These are phyloP conservation scores for Crypturellus undulatus DNA, from an alignment of 2,113 vertebrate genomes.

Conservation along the genomic window DNA sequence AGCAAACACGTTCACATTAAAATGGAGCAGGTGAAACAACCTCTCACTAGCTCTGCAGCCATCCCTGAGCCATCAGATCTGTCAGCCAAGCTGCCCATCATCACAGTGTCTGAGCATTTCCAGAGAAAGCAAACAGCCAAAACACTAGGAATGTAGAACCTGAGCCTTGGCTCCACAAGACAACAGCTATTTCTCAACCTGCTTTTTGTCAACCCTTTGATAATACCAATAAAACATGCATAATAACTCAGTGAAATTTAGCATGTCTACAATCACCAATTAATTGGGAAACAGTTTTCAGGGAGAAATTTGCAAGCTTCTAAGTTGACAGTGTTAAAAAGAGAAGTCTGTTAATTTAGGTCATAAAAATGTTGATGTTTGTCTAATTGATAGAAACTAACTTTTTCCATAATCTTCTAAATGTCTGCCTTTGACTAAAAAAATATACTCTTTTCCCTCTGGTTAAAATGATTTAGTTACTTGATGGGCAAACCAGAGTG, in stretches of 20 bases:
- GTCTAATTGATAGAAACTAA: not conserved
- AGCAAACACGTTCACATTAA: not conserved
- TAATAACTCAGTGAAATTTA: conserved; percentile 9
- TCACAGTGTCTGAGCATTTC: not conserved
- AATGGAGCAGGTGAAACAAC: not conserved
- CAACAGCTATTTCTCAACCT: not conserved
- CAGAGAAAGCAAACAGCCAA: not conserved
- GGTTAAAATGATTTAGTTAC: not conserved
- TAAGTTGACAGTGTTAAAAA: not conserved
- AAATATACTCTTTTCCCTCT: not conserved
- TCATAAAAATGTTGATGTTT: not conserved
- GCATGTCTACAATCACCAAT: not conserved
- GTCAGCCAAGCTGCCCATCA: not conserved
- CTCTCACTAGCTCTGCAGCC: not conserved
- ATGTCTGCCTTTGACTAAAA: not conserved
- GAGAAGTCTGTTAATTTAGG: not conserved
- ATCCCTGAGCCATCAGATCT: not conserved
- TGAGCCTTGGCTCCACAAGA: not conserved
- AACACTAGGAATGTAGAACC: not conserved
- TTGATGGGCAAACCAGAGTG: not conserved
- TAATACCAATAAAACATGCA: not conserved
- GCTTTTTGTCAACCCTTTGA: not conserved
- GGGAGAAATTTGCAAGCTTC: not conserved
- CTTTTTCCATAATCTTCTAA: not conserved
- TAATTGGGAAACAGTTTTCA: not conserved